These are phyloP conservation scores for Gastrophryne carolinensis DNA, from an alignment of 2,797 vertebrate species.

Conservation along the genomic window DNA sequence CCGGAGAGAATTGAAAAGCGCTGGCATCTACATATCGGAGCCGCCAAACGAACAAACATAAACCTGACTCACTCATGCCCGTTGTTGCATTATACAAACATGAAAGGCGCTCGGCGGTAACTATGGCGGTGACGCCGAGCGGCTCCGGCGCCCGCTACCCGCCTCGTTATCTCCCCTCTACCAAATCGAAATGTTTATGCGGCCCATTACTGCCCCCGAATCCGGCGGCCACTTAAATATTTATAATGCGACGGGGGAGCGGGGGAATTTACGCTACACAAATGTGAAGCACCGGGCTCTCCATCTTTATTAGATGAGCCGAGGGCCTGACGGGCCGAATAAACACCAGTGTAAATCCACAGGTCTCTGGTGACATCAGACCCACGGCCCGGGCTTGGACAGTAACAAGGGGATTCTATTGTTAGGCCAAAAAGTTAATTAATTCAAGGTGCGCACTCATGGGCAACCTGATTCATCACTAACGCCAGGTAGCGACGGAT, in stretches of 20 bases:
- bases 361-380: no score
- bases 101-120: conserved; percentile 1
- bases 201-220: background rate
- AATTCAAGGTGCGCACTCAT: no score
- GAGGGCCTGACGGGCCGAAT: no score
- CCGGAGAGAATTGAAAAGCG: conserved; percentile 7
- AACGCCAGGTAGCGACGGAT: no score
- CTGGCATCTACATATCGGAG: conserved; percentile 19
- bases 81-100: conserved; percentile 17
- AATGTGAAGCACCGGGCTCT: no score
- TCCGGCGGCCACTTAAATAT: background rate
- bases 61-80: conserved; percentile 9
- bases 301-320: no score
- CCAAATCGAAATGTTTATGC: conserved; percentile 3
- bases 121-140: background rate
- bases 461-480: no score
- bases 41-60: background rate
- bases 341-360: no score
- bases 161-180: background rate
- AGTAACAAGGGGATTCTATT: no score
- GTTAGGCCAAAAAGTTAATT: no score
- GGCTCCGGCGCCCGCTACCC: background rate
- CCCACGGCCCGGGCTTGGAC: no score
- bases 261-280: no score
- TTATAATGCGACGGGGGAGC: background rate